Conservation (phyloP, 1,140 invertebrate genomes). For the Dreissena polymorpha region DNA sequence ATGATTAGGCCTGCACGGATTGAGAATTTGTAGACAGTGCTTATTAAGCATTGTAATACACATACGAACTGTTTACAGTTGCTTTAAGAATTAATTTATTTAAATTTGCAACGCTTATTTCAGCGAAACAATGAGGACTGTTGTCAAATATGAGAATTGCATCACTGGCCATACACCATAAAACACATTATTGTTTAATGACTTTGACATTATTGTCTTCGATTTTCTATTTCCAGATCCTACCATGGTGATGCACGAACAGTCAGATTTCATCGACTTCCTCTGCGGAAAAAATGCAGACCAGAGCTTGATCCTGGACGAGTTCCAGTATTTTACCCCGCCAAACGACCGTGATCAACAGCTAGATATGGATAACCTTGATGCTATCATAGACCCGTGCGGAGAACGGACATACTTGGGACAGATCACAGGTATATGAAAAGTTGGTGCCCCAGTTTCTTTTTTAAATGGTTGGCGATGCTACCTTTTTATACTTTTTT, state of each 20-base stretch:
- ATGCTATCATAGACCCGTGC: neutral
- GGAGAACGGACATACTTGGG: neutral
- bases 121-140: neutral
- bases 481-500: too few species aligned
- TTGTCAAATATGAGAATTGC: neutral
- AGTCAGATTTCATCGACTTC: constrained; percentile 49
- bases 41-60: too few species aligned
- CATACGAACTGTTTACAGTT: neutral
- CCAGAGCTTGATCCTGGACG: constrained; percentile 29
- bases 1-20: too few species aligned
- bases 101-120: neutral
- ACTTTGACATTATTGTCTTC: neutral
- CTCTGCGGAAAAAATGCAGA: constrained; percentile 35
- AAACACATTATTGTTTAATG: neutral
- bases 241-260: constrained; percentile 56
- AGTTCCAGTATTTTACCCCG: constrained; percentile 4
- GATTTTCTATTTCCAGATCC: constrained; percentile 35
- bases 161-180: neutral
- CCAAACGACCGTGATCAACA: constrained; percentile 2
- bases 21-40: too few species aligned
- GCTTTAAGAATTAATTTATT: neutral
- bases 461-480: too few species aligned
- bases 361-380: constrained; percentile 10
- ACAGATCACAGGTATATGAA: neutral
- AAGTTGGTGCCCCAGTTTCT: neutral